Conservation (phyloP, 2,888 invertebrate species). For the Eugnorisma glareosa region DNA sequence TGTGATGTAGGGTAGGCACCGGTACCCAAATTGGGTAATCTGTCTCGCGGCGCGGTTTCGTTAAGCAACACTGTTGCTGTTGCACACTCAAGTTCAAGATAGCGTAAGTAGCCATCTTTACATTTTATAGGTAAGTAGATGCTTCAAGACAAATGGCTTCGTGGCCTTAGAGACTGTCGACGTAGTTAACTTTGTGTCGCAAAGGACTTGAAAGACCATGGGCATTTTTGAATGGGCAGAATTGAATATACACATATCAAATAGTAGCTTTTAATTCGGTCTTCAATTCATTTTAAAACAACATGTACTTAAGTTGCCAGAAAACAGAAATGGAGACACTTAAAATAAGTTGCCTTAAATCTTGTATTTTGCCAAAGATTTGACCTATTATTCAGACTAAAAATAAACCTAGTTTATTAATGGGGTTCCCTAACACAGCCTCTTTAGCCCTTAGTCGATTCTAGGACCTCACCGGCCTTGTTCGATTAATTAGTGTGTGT, state of each 20-base stretch:
- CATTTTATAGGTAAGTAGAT: neutral
- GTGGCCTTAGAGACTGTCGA: neutral
- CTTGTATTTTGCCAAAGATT: too few species aligned
- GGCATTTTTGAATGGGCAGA: neutral
- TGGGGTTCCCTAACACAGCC: too few species aligned
- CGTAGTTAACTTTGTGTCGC: neutral
- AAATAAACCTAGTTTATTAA: too few species aligned
- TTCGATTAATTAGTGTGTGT: too few species aligned
- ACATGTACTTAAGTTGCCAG: neutral
- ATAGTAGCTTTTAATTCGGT: neutral
- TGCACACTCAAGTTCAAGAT: slow-evolving; percentile 23
- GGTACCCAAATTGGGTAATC: neutral
- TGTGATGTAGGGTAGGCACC: neutral
- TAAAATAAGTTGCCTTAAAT: neutral
- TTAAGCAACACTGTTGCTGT: slow-evolving; percentile 8
- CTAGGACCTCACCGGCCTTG: too few species aligned
- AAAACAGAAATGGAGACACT: too few species aligned
- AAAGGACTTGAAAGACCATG: neutral
- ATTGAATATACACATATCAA: neutral
- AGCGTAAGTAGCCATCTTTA: neutral
- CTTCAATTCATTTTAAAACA: neutral
- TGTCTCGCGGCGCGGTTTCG: neutral
- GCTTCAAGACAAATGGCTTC: neutral
- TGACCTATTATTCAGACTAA: too few species aligned
- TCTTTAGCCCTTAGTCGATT: too few species aligned